These are phyloP conservation scores for Archegozetes longisetosus DNA, from an alignment of 1,140 invertebrate species.

Conservation along the genomic window DNA sequence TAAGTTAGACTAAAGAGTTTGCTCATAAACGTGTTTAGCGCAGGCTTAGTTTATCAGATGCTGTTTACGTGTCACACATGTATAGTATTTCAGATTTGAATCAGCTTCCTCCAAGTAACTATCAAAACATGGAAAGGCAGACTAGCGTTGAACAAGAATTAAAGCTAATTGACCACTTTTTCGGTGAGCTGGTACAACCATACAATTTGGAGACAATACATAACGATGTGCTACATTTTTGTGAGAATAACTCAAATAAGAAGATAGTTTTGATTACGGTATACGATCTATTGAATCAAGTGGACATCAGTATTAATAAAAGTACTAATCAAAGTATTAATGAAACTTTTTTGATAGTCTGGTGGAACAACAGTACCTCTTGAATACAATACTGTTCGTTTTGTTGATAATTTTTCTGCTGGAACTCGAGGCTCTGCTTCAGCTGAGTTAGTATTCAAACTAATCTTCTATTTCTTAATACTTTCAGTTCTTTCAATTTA, in stretches of 20 bases:
- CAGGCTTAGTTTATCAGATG: too few relatives aligned
- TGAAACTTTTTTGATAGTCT: constrained; percentile 32
- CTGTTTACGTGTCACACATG: too few relatives aligned
- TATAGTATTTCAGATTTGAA: too few relatives aligned
- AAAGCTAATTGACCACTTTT: constrained; percentile 9
- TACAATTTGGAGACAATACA: constrained; percentile 3
- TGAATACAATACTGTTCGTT: constrained; percentile 90
- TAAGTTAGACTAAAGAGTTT: too few relatives aligned
- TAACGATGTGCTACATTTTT: background rate
- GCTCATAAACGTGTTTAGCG: too few relatives aligned
- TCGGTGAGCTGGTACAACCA: background rate
- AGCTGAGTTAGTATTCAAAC: constrained; percentile 54
- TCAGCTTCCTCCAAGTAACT: too few relatives aligned
- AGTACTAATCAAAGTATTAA: background rate
- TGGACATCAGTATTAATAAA: background rate
- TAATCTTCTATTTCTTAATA: too few relatives aligned
- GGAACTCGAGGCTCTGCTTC: constrained; percentile 85
- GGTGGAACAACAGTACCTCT: constrained; percentile 91
- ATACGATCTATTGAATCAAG: too few relatives aligned
- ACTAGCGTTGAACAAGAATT: too few relatives aligned
- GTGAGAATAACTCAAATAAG: background rate
- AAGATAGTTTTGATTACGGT: constrained; percentile 12
- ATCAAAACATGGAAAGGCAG: too few relatives aligned
- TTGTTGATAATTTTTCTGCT: constrained; percentile 95
- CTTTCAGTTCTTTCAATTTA: too few relatives aligned